A percentile compares a stretch with the other conserved stretches of the same genome.
Evolutionary conservation across 2,113 vertebrate species (phyloP).

Genomic region (Phainopepla nitens): DNA sequence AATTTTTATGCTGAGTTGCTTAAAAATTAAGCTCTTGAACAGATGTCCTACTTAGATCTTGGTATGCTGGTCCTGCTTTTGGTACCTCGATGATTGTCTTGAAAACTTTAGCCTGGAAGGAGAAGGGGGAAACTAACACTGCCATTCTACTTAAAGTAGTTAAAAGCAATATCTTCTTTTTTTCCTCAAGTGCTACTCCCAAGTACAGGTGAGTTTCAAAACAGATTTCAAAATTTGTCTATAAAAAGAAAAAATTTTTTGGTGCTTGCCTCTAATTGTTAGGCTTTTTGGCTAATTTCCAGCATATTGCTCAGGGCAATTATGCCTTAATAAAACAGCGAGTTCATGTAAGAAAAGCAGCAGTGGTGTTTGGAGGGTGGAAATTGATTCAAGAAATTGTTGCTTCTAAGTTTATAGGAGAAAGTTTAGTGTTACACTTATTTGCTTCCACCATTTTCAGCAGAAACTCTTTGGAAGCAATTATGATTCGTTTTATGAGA

Average conservation of each 20-base stretch:
- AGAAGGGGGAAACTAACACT: slow-evolving; percentile 1
- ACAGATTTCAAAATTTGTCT: slow-evolving; percentile 46
- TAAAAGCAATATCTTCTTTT: slow-evolving; percentile 54
- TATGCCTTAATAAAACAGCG: slow-evolving; percentile 69
- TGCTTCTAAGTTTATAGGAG: slow-evolving; percentile 73
- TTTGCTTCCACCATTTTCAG: slow-evolving; percentile 70
- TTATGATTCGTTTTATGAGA: slow-evolving; percentile 69
- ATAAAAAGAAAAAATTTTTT: slow-evolving; percentile 51
- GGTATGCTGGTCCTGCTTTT: neutral
- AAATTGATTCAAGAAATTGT: slow-evolving; percentile 67
- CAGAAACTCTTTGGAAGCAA: slow-evolving; percentile 67
- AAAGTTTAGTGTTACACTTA: slow-evolving; percentile 69
- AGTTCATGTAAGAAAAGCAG: slow-evolving; percentile 59
- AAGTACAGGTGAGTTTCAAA: slow-evolving; percentile 52
- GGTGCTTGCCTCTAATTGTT: slow-evolving; percentile 73
- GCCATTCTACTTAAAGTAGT: slow-evolving; percentile 29
- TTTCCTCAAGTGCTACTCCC: slow-evolving; percentile 58
- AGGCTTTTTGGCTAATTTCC: slow-evolving; percentile 68
- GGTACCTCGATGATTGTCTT: neutral
- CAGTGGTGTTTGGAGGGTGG: slow-evolving; percentile 64
- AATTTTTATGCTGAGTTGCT: neutral
- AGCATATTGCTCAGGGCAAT: slow-evolving; percentile 66
- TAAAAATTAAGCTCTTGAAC: slow-evolving; percentile 10
- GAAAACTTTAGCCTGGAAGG: slow-evolving; percentile 6
- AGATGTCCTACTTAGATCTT: neutral